Base-by-base conservation (phyloP, 2,888 invertebrate species). In the Pollenia labialis region DNA sequence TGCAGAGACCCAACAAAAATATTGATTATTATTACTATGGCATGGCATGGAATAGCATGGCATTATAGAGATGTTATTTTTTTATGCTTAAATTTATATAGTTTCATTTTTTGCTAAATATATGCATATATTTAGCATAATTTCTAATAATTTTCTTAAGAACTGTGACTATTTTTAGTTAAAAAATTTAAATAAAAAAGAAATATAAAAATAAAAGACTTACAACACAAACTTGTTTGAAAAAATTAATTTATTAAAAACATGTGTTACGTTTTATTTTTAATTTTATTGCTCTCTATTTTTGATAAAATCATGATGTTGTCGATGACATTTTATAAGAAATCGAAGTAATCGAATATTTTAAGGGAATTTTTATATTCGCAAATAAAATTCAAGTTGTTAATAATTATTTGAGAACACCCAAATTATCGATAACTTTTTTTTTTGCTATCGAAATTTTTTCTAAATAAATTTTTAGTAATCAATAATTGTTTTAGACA, bases 1-100 rank as follows among this genome's bases (percentile, higher is more conserved):
- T 77, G 72, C 75, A 40, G 44, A 69, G 76, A 18, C 11, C 54
- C 14, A 56, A 6, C 16, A 60, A 77, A 76, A 62, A 83, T 60
- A 81, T 81, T 69, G 69, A 18, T 82, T 69, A 82, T 81, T 64
- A 69, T 54, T 81, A 62, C 76, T 72, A 52, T 18, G 66, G 32
- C 66, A 74, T 50, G 75, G 44, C 75, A 68, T 16, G 64, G 54
- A 66, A 76, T 64, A 32, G 32, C 32, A 32, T 44, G 75, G 52
- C 81, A 76, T 84, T 87, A 87, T 87, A 81, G 50, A 87, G 84
- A 87, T 87, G 88, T 88, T 88, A 85, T 85, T 76, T 87, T 81
- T 74, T 76, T 81, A 54, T 54, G 48, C 14, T 74, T 32, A 68
- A 74, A 62, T 58, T 74, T 71, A 64, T 69, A 74, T 56, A 11